phyloP scores from a whole-genome alignment of 1,140 invertebrate genomes.

The Drosophila sulfurigaster region DNA sequence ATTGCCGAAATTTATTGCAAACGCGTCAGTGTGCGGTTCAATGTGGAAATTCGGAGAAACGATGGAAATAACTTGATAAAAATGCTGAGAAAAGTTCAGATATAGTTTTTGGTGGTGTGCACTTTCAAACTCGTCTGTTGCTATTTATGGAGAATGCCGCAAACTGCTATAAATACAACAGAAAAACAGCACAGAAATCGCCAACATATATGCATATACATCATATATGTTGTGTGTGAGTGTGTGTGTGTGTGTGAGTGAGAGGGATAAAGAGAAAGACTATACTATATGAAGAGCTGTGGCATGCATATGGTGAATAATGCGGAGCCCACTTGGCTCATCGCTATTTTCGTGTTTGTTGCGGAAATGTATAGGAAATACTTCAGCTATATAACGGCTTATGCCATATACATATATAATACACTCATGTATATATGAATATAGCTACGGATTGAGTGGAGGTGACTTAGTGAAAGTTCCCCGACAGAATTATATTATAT shows the following conservation, averaged over 20 bases:
- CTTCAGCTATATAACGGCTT: constrained; percentile 26
- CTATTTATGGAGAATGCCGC: constrained; percentile 76
- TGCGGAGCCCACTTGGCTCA: constrained; percentile 67
- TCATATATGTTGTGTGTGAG: constrained; percentile 28
- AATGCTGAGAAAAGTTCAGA: constrained; percentile 18
- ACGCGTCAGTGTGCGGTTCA: constrained; percentile 38
- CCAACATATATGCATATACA: constrained; percentile 19
- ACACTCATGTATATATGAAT: constrained; percentile 5
- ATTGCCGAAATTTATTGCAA: constrained; percentile 24
- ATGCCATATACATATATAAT: constrained; percentile 26
- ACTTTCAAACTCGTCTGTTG: constrained; percentile 35
- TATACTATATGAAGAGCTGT: constrained; percentile 17
- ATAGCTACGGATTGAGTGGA: constrained; percentile 22
- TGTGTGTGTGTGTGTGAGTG: not conserved
- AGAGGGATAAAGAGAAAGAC: constrained; percentile 27
- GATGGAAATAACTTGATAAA: constrained; percentile 34
- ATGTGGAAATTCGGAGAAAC: constrained; percentile 7
- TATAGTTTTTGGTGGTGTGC: constrained; percentile 30
- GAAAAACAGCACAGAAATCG: constrained; percentile 32
- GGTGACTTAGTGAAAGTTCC: constrained; percentile 14
- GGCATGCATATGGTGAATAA: constrained; percentile 63
- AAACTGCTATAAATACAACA: constrained; percentile 65
- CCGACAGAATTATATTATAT: constrained; percentile 37
- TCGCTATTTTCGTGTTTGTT: constrained; percentile 76
- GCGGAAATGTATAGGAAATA: constrained; percentile 56